phyloP scores from a whole-genome alignment of 1,140 invertebrate species.

The Euwallacea similis region DNA sequence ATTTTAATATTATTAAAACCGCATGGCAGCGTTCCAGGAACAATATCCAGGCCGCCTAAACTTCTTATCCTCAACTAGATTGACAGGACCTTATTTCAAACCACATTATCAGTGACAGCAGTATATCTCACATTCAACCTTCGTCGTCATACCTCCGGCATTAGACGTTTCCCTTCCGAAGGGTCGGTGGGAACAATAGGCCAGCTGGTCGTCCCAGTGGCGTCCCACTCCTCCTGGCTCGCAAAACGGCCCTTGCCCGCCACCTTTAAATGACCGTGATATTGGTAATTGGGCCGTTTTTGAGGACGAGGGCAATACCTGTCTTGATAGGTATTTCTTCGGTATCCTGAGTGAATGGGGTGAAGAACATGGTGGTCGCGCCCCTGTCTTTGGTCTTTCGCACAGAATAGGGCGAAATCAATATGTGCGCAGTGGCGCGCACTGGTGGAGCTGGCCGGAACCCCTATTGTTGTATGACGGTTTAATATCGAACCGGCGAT shows the following conservation, averaged over 20 bases:
- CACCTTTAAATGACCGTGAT: no score
- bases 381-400: background rate
- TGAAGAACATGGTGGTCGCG: no score
- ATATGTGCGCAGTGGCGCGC: constrained; percentile 46
- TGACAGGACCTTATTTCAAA: constrained; percentile 14
- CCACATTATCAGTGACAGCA: constrained; percentile 23
- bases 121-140: constrained; percentile 31
- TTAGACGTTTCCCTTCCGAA: constrained; percentile 37
- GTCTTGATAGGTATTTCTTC: no score
- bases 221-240: background rate
- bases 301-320: no score
- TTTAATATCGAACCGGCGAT: constrained; percentile 37
- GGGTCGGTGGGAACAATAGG: constrained; percentile 40
- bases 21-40: no score
- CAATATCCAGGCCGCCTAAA: no score
- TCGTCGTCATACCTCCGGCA: constrained; percentile 34
- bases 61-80: background rate
- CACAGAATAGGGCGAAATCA: constrained; percentile 43
- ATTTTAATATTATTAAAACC: no score
- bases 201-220: constrained; percentile 42
- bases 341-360: no score
- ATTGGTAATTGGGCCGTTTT: no score
- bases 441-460: constrained; percentile 47
- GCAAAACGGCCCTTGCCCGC: no score
- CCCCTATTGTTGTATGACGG: constrained; percentile 42